Conservation (phyloP, 2,113 vertebrate species). For the Bujurquina vittata region DNA sequence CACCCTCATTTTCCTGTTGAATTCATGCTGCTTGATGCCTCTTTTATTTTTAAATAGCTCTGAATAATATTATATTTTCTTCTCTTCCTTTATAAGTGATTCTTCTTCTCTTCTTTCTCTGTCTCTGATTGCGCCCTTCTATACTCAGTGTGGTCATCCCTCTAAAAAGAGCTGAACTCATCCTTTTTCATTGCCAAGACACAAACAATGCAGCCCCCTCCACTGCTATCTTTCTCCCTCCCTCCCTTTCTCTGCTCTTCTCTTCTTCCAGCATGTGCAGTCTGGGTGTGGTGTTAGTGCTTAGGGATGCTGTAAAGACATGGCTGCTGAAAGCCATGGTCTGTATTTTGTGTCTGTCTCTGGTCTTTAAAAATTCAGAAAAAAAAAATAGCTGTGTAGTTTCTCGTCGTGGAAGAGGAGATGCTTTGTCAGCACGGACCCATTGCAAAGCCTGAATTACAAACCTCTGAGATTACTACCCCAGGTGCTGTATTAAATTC, state of each 20-base stretch:
- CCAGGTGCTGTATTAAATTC: slow-evolving; percentile 29
- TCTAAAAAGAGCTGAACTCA: slow-evolving; percentile 69
- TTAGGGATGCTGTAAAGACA: slow-evolving; percentile 46
- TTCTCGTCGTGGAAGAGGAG: slow-evolving; percentile 4
- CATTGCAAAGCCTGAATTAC: slow-evolving; percentile 28
- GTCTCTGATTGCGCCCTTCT: slow-evolving; percentile 20
- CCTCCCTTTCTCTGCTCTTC: slow-evolving; percentile 17
- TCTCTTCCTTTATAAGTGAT: background rate
- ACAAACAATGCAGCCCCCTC: slow-evolving; percentile 63
- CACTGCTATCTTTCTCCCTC: slow-evolving; percentile 14
- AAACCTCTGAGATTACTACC: slow-evolving; percentile 36
- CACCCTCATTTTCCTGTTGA: background rate
- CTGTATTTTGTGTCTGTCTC: slow-evolving; percentile 29
- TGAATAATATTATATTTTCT: background rate
- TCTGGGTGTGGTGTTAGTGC: slow-evolving; percentile 69
- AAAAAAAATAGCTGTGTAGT: slow-evolving; percentile 2
- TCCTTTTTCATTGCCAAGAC: slow-evolving; percentile 65
- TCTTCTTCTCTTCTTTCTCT: background rate
- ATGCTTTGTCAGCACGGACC: slow-evolving; percentile 56
- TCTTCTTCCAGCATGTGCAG: slow-evolving; percentile 43
- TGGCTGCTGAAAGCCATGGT: slow-evolving; percentile 27
- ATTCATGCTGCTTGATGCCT: background rate
- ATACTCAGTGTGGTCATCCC: slow-evolving; percentile 43
- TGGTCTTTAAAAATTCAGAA: slow-evolving; percentile 8
- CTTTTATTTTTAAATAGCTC: slow-evolving; percentile 15